Evolutionary conservation across 2,888 invertebrate genomes (phyloP).

Genomic region (Sinopyrophorus schimmeli): DNA sequence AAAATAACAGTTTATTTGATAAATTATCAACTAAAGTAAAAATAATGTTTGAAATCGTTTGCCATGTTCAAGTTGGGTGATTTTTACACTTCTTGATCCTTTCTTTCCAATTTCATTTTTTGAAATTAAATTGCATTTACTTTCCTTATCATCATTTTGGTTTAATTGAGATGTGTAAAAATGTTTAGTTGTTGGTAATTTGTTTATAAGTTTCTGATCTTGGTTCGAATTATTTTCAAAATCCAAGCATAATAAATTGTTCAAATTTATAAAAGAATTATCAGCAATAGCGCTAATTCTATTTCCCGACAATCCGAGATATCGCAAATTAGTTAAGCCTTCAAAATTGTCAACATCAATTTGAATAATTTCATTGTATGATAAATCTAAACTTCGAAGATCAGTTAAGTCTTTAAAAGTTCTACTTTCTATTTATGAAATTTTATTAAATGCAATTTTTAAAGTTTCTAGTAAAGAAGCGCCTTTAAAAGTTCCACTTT

Average conservation of each 20-base stretch:
- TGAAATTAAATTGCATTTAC: too few species aligned
- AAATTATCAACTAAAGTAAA: too few species aligned
- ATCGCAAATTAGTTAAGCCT: slow-evolving; percentile 5
- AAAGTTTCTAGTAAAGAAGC: neutral
- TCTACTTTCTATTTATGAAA: too few species aligned
- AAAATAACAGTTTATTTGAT: too few species aligned
- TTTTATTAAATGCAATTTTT: slow-evolving; percentile 9
- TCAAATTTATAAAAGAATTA: neutral
- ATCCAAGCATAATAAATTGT: neutral
- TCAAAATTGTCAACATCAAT: slow-evolving; percentile 7
- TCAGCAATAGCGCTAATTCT: neutral
- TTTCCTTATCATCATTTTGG: too few species aligned
- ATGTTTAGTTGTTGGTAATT: too few species aligned
- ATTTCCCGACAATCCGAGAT: slow-evolving; percentile 9
- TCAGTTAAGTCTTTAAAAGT: slow-evolving; percentile 5
- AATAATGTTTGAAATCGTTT: too few species aligned
- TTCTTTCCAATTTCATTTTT: too few species aligned
- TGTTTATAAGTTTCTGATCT: too few species aligned
- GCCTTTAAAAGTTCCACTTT: neutral
- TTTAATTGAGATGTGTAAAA: too few species aligned
- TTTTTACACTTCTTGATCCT: too few species aligned
- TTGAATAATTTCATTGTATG: slow-evolving; percentile 5
- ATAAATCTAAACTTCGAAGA: slow-evolving; percentile 2
- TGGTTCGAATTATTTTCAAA: neutral
- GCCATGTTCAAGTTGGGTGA: too few species aligned